phyloP scores from a whole-genome alignment of 2,797 vertebrate genomes.

The Trichosurus vulpecula region DNA sequence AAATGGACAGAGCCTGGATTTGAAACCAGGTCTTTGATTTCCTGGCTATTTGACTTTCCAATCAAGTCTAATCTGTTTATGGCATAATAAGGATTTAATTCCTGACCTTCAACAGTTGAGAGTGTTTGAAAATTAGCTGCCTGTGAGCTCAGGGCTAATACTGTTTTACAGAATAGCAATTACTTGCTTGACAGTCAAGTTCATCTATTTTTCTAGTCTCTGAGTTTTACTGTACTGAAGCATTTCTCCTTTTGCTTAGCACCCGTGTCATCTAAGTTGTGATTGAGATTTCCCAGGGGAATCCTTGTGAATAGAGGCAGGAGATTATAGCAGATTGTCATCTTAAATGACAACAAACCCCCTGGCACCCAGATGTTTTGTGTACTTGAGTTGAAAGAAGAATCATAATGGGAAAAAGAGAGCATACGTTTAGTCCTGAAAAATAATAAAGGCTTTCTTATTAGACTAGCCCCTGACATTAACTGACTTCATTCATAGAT shows the following conservation, averaged over 20 bases:
- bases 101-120: constrained; percentile 44
- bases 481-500: constrained; percentile 8
- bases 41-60: background rate
- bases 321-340: constrained; percentile 44
- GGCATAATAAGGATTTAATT: constrained; percentile 21
- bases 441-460: constrained; percentile 36
- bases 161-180: constrained; percentile 36
- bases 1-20: background rate
- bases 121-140: constrained; percentile 32
- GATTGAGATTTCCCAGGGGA: constrained; percentile 40
- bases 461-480: background rate
- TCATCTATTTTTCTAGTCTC: constrained; percentile 21
- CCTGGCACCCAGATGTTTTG: constrained; percentile 40
- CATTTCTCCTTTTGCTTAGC: constrained; percentile 44
- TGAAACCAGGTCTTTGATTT: background rate
- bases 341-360: constrained; percentile 52
- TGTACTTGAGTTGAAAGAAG: constrained; percentile 16
- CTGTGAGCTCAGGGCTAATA: background rate
- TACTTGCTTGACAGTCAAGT: constrained; percentile 23
- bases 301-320: constrained; percentile 28
- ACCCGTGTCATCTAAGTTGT: constrained; percentile 21
- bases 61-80: constrained; percentile 27
- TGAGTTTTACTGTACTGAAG: background rate
- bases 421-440: constrained; percentile 1
- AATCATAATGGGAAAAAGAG: constrained; percentile 31